A percentile compares a stretch with the other conserved stretches of the same genome.
phyloP scores from a whole-genome alignment of 2,797 vertebrate species.

The Taenioides sp. region DNA sequence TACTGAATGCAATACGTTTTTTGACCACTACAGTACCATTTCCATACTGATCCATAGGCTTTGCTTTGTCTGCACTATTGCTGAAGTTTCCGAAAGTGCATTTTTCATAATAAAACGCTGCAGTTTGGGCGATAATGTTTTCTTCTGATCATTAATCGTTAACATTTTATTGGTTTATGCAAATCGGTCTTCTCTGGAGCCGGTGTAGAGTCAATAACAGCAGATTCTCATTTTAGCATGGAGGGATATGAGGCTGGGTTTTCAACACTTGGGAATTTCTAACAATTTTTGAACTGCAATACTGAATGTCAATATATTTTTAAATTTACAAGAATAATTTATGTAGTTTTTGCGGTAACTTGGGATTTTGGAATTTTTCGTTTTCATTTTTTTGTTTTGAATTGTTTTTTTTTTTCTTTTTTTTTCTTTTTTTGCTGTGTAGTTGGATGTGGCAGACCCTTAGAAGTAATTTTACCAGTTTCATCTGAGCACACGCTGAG shows the following conservation, averaged over 20 bases:
- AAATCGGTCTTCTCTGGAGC: background rate
- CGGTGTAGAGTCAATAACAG: background rate
- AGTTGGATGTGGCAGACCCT: no score
- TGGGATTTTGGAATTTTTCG: background rate
- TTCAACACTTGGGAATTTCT: background rate
- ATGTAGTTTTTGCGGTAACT: background rate
- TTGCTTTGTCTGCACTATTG: background rate
- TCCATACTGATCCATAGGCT: background rate
- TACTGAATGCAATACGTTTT: background rate
- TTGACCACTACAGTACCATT: background rate
- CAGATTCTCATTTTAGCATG: background rate
- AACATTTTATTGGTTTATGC: slow-evolving; percentile 4
- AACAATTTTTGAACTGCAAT: background rate
- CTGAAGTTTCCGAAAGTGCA: background rate
- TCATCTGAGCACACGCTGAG: background rate
- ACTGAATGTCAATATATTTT: background rate
- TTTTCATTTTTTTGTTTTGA: background rate
- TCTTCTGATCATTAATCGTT: slow-evolving; percentile 9
- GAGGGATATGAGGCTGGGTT: background rate
- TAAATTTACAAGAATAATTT: background rate
- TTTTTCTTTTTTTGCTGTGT: no score
- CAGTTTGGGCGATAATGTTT: slow-evolving; percentile 3
- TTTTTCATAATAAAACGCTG: background rate
- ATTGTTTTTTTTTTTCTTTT: background rate
- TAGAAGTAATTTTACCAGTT: no score